phyloP scores from a whole-genome alignment of 2,113 vertebrate species.

The Saguinus imperator region DNA sequence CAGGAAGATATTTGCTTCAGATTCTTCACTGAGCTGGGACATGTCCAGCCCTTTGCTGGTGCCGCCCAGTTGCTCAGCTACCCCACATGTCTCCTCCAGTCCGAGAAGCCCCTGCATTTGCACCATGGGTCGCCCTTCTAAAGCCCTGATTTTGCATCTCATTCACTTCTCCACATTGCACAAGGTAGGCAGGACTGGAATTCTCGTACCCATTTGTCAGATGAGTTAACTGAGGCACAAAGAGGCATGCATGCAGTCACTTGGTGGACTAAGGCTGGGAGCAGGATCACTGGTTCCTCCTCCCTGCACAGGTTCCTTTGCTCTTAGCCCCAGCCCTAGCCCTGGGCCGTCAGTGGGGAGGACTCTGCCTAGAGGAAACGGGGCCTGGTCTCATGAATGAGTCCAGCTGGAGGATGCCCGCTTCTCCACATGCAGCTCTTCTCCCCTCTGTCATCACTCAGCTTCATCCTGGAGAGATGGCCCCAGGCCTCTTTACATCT shows the following conservation, averaged over 20 bases:
- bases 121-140: neutral
- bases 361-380: neutral
- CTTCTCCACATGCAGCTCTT: neutral
- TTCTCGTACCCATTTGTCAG: neutral
- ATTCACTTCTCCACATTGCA: neutral
- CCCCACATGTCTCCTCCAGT: neutral
- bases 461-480: conserved; percentile 66
- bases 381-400: neutral
- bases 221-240: neutral
- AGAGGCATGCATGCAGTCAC: neutral
- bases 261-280: neutral
- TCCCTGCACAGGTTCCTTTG: neutral
- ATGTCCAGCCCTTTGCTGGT: neutral
- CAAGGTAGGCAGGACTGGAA: neutral
- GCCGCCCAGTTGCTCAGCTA: neutral
- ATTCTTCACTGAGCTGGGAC: neutral
- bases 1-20: neutral
- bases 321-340: neutral
- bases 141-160: neutral
- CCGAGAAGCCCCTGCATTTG: neutral
- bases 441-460: neutral
- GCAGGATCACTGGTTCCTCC: neutral
- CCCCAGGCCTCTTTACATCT: conserved; percentile 75
- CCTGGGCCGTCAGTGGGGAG: neutral
- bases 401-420: neutral